Percentiles rank a stretch among this genome's conserved stretches.
These are phyloP conservation scores for Macropus fuliginosus DNA, from an alignment of 2,797 vertebrate genomes.

Conservation along the genomic window DNA sequence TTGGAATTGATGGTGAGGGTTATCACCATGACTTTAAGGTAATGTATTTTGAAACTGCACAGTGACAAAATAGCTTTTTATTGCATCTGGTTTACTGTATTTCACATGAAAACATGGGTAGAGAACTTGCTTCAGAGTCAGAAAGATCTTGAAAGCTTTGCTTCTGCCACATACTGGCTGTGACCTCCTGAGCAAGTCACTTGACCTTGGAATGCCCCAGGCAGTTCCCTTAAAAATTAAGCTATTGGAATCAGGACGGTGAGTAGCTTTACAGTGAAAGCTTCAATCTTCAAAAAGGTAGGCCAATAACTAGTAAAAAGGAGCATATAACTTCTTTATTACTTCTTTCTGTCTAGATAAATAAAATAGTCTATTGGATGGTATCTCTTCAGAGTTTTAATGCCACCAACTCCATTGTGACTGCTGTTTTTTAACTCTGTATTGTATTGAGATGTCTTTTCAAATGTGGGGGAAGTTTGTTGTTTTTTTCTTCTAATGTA, in stretches of 20 bases:
- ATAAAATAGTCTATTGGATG: neutral
- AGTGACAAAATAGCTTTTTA: neutral
- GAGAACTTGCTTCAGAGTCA: neutral
- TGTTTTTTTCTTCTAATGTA: slow-evolving; percentile 6
- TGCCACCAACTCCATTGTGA: neutral
- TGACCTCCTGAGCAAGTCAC: neutral
- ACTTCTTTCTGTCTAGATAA: neutral
- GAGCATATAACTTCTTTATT: neutral
- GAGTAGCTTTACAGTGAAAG: neutral
- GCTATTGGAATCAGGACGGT: neutral
- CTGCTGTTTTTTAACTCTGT: neutral
- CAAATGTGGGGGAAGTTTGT: neutral
- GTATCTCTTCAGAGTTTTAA: neutral
- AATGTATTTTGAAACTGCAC: neutral
- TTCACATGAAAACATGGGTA: slow-evolving; percentile 46
- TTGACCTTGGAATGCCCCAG: neutral
- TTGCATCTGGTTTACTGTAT: slow-evolving; percentile 48
- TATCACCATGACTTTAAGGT: slow-evolving; percentile 1
- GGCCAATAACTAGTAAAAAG: neutral
- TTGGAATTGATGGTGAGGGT: neutral
- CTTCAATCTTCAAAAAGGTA: neutral
- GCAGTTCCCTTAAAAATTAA: neutral
- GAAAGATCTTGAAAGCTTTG: neutral
- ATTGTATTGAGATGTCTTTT: neutral
- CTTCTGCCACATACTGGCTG: neutral